Evolutionary conservation across 2,888 invertebrate species (phyloP).

Genomic region (Adelognathus sp.): DNA sequence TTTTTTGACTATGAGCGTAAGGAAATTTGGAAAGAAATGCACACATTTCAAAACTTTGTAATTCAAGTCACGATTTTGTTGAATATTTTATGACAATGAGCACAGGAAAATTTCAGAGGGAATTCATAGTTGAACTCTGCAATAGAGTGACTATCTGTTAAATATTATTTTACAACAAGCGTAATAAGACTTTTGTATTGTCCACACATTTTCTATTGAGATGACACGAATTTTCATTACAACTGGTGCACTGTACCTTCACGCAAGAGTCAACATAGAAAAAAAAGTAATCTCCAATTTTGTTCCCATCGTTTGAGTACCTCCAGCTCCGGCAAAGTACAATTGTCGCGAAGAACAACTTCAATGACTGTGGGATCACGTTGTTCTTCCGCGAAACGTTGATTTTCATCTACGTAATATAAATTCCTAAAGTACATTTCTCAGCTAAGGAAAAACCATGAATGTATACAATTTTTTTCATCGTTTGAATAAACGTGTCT

Average conservation of each 20-base stretch:
- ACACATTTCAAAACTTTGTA: too few relatives aligned
- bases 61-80: too few relatives aligned
- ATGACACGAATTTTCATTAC: not conserved
- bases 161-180: not conserved
- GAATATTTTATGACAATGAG: too few relatives aligned
- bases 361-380: not conserved
- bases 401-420: slow-evolving; percentile 10
- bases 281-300: not conserved
- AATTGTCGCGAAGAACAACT: not conserved
- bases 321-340: not conserved
- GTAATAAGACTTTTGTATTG: not conserved
- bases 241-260: not conserved
- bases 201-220: not conserved
- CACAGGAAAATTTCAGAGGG: too few relatives aligned
- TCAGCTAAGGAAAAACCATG: slow-evolving; percentile 29
- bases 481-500: slow-evolving; percentile 51
- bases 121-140: not conserved
- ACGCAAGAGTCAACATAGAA: not conserved
- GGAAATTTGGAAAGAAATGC: too few relatives aligned
- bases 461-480: slow-evolving; percentile 40
- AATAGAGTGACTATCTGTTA: not conserved
- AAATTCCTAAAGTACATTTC: not conserved
- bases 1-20: too few relatives aligned
- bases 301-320: not conserved
- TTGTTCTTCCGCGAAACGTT: not conserved